phyloP scores from a whole-genome alignment of 2,113 vertebrate species.

The Mionectes macconnelli region DNA sequence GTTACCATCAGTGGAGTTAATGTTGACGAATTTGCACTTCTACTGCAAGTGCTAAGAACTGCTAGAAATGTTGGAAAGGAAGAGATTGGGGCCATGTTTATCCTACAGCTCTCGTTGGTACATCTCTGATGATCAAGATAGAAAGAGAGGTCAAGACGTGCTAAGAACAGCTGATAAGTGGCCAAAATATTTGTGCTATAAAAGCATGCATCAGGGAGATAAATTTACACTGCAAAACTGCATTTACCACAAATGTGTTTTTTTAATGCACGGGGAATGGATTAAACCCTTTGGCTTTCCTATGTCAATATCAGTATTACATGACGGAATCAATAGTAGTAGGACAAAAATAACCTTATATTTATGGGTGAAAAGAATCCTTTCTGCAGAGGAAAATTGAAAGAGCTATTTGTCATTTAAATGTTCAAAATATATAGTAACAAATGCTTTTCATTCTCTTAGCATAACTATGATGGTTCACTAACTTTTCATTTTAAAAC shows the following conservation, averaged over 20 bases:
- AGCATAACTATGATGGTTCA: not conserved
- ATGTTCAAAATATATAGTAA: not conserved
- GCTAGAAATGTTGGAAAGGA: not conserved
- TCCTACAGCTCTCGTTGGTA: not conserved
- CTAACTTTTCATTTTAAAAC: not conserved
- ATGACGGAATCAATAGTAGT: not conserved
- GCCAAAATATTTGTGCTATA: not conserved
- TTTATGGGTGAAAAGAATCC: not conserved
- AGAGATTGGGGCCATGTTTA: fast-evolving
- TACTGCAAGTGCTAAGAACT: not conserved
- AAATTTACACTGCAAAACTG: not conserved
- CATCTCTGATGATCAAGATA: not conserved
- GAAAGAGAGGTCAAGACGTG: not conserved
- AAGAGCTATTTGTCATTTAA: not conserved
- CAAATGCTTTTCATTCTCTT: not conserved
- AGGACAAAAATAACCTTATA: not conserved
- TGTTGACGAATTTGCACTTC: not conserved
- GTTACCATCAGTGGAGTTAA: not conserved
- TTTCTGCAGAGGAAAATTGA: not conserved
- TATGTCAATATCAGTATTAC: not conserved
- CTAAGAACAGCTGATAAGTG: not conserved
- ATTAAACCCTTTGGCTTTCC: not conserved
- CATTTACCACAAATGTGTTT: not conserved
- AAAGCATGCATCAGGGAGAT: not conserved
- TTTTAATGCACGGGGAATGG: not conserved